phyloP scores from a whole-genome alignment of 2,113 vertebrate genomes.

The Aix galericulata region DNA sequence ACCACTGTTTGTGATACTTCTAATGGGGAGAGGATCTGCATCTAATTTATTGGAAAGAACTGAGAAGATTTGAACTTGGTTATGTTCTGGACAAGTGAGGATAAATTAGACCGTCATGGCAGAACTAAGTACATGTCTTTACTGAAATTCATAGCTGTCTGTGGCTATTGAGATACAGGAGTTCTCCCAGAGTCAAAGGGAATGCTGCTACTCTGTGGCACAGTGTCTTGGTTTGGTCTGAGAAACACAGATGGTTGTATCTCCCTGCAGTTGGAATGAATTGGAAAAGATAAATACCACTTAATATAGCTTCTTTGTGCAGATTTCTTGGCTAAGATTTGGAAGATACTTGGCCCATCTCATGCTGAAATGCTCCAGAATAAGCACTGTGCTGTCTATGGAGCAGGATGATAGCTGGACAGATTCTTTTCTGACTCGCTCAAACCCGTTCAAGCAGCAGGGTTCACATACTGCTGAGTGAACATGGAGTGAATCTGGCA shows the following conservation, averaged over 20 bases:
- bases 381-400: neutral
- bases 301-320: neutral
- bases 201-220: neutral
- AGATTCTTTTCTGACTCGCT: slow-evolving; percentile 4
- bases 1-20: neutral
- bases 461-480: neutral
- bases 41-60: neutral
- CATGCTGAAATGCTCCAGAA: neutral
- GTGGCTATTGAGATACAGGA: neutral
- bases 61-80: neutral
- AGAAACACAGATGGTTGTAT: neutral
- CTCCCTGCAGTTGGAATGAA: neutral
- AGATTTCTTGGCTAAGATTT: neutral
- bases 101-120: neutral
- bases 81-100: neutral
- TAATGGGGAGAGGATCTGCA: neutral
- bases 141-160: neutral
- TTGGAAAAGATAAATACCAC: neutral
- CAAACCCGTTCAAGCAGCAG: neutral
- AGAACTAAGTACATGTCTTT: neutral
- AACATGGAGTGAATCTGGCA: neutral
- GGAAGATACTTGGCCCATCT: neutral
- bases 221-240: neutral
- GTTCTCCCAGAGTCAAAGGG: neutral
- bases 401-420: neutral